phyloP scores from a whole-genome alignment of 2,113 vertebrate species.

The Rhynchomys soricoides region DNA sequence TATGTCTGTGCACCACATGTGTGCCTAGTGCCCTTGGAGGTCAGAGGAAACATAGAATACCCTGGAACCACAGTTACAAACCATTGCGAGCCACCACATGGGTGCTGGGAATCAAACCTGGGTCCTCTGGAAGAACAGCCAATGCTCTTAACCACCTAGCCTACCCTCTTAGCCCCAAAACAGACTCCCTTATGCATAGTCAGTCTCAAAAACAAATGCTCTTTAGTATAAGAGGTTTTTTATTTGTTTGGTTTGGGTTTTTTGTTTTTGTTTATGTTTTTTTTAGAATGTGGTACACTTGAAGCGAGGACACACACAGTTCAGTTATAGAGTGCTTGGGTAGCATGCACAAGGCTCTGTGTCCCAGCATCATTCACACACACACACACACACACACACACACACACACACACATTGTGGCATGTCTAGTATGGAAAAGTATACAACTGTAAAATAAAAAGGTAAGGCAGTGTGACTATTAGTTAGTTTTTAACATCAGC shows the following conservation, averaged over 20 bases:
- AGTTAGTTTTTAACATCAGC: not conserved
- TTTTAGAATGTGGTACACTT: not conserved
- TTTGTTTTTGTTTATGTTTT: not conserved
- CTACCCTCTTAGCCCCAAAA: not conserved
- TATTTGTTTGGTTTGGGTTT: not conserved
- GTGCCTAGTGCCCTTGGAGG: not conserved
- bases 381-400: not conserved
- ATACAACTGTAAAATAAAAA: not conserved
- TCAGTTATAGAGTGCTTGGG: not conserved
- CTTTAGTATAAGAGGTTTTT: not conserved
- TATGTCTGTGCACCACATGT: not conserved
- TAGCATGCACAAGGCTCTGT: not conserved
- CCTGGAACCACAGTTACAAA: not conserved
- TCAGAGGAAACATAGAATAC: not conserved
- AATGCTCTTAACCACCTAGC: not conserved
- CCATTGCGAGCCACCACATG: not conserved
- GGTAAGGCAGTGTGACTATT: not conserved
- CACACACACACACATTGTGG: not conserved
- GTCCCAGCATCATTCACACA: not conserved
- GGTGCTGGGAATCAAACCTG: not conserved
- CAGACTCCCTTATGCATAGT: not conserved
- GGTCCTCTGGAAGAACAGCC: not conserved
- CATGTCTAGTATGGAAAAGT: not conserved
- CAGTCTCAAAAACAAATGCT: constrained; percentile 13
- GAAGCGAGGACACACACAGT: not conserved